Percentiles rank a stretch among this genome's conserved stretches.
These are phyloP conservation scores for Oophaga sylvatica DNA, from an alignment of 2,797 vertebrate genomes.

Conservation along the genomic window DNA sequence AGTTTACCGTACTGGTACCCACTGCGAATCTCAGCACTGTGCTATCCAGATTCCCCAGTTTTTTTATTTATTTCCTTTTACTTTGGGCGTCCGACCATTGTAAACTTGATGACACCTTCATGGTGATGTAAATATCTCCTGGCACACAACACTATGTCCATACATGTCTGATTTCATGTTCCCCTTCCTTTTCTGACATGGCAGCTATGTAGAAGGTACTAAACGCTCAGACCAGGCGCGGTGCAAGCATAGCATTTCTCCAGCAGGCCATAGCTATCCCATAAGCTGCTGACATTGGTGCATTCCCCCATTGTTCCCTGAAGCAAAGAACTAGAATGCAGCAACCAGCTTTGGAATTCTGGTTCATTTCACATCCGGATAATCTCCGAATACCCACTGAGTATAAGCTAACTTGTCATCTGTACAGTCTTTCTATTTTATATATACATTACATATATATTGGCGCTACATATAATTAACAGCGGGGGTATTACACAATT, in stretches of 20 bases:
- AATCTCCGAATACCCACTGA: constrained; percentile 15
- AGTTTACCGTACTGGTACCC: constrained; percentile 8
- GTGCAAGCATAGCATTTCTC: constrained; percentile 8
- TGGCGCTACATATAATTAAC: background rate
- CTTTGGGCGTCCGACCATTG: background rate
- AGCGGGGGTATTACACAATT: constrained; percentile 26
- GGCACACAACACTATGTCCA: constrained; percentile 11
- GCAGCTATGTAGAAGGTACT: constrained; percentile 54
- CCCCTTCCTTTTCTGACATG: constrained; percentile 12
- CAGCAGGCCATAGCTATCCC: background rate
- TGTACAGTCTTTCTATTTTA: constrained; percentile 17
- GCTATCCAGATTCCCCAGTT: background rate
- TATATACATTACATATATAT: constrained; percentile 22
- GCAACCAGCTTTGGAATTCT: background rate
- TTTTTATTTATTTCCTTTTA: background rate
- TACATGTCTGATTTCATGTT: background rate
- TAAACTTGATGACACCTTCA: constrained; percentile 6
- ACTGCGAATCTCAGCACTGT: background rate
- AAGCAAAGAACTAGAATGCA: background rate
- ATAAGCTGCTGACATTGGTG: background rate
- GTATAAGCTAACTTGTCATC: constrained; percentile 35
- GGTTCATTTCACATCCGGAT: background rate
- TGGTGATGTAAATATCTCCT: constrained; percentile 42
- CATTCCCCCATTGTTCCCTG: background rate
- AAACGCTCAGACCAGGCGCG: background rate